Evolutionary conservation across 2,888 invertebrate species (phyloP).

Genomic region (Tachina lurida): DNA sequence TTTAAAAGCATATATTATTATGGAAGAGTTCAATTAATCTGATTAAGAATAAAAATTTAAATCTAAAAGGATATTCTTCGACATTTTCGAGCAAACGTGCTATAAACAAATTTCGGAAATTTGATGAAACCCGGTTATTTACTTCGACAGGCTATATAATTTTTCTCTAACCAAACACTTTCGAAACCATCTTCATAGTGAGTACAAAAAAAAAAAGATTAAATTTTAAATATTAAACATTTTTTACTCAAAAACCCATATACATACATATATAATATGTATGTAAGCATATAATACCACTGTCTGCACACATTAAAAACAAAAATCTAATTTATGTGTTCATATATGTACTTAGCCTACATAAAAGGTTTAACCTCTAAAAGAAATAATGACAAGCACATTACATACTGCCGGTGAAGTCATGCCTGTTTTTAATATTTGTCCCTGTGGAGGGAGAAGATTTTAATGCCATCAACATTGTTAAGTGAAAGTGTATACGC

Average conservation of each 20-base stretch:
- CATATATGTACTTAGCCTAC: constrained; percentile 62
- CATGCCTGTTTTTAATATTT: constrained; percentile 28
- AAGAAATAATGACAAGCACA: constrained; percentile 26
- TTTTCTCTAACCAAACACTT: background rate
- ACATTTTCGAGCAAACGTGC: background rate
- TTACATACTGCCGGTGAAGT: constrained; percentile 23
- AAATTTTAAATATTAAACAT: background rate
- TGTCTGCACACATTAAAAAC: background rate
- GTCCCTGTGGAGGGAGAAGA: constrained; percentile 16
- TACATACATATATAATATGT: too few relatives aligned
- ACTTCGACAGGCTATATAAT: background rate
- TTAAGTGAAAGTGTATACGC: constrained; percentile 64
- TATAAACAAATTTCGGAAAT: background rate
- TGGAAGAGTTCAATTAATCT: background rate
- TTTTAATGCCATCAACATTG: constrained; percentile 65
- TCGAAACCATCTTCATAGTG: background rate
- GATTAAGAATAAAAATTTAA: background rate
- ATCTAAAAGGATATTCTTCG: background rate
- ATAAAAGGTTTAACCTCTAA: constrained; percentile 68
- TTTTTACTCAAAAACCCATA: constrained; percentile 8
- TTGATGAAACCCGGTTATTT: background rate
- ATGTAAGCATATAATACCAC: constrained; percentile 15
- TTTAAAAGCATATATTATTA: too few relatives aligned
- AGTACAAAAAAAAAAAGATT: background rate
- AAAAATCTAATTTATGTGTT: constrained; percentile 54